Base-by-base conservation (phyloP, 2,888 invertebrate species). In the Thymelicus lineola region DNA sequence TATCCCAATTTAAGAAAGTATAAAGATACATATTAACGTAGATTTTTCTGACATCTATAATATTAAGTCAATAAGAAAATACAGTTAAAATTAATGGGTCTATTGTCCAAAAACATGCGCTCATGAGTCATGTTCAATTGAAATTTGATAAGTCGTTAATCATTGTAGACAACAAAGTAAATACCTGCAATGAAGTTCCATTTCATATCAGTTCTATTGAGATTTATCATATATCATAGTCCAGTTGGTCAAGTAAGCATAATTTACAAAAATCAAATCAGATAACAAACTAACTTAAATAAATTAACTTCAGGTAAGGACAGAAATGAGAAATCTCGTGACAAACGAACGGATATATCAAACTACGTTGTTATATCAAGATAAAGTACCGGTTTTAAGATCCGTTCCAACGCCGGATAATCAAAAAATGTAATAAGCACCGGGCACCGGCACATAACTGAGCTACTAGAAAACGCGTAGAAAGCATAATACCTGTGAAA, bases 351-450 rank as follows among this genome's bases (percentile, higher is more conserved):
- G 68, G 68, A 68, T 45, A 48, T 28, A 38, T 62, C 53, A 62
- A 58, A 55, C 5, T 55, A 45, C 53, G 42, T 61, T 53, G 28
- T 57, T 28, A 65, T 17, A 62, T 42, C 10, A 46, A 62, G 68
- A 62, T 68, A 62, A 62, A 48, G 46, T 57, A 68, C 68, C 10
- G 48, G 68, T 68, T 62, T 35, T 28, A n/a, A 62, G 57, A 68
- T 68, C 68, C 68, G 62, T 62, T 62, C 46, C 46, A 10, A 45
- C 38, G 55, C 67, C 67, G 67, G 67, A 61, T 61, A 55, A 68
- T 57, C 45, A 62, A 68, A 68, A 66, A 55, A 62, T 68, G n/a
- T 68, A 68, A 68, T 68, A 68, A 68, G 55, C 61, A 55, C 42
- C 42, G 14, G 35, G 28, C 28, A 28, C 28, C 28, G 28, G 28